Base-by-base conservation (phyloP, 2,888 invertebrate species). In the Neoscelio sp. region DNA sequence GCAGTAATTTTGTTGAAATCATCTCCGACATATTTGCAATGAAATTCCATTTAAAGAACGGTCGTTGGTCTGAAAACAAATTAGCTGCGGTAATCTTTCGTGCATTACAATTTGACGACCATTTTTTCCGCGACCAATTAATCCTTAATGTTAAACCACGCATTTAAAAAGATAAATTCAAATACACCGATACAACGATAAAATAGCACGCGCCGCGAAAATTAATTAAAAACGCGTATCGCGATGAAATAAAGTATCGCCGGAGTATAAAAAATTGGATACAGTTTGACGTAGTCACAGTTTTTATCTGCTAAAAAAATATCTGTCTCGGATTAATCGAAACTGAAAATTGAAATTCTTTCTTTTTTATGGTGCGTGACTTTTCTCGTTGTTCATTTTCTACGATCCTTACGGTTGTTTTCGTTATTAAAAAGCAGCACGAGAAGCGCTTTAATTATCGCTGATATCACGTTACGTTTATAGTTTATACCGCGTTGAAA, bases 391-490 rank as follows among this genome's bases (percentile, higher is more conserved):
- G 26, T 26, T 15, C 15, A 13, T 2, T 20, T 17, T 8, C 10
- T 50, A 26, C 40, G 20, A 50, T 28, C 33, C 42, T 52, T 42
- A 33, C 46, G 20, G 35, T 8, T 38, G 48, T 33, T 48, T 60
- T 48, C 26, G 48, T 58, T 56, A 54, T 40, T 58, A 50, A 58
- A 60, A 71, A 30, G 8, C 10, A 6, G 12, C 0, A 26, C 7
- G 8, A 46, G 8, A 46, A n/a, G 50, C 58, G 44, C 28, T 60
- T 60, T 60, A 68, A 60, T 71, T 71, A 71, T 60, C 23, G 60
- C 35, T 20, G 13, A 33, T 52, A 60, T 60, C 35, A 40, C 10
- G 62, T 35, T 62, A 44, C 28, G 12, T 12, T 42, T 30, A 17
- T 20, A 40, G 8, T 10, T 28, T 40, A 8, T 33, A 18, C 8